Percentiles rank a stretch among this genome's conserved stretches.
Conservation (phyloP, 1,140 invertebrate genomes). For the Solenopsis fugax region DNA sequence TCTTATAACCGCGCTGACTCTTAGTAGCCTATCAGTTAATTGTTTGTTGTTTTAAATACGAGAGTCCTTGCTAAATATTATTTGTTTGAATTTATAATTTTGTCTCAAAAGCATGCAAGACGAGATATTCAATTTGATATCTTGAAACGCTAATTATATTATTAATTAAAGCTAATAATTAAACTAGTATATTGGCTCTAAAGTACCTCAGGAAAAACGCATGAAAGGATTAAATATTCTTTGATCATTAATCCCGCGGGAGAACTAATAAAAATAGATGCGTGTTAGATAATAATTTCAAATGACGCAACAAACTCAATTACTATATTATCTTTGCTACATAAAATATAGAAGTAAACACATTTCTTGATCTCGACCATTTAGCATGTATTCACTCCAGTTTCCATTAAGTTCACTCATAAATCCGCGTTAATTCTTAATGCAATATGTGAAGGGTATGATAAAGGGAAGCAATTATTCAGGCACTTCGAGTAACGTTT, state of each 20-base stretch:
- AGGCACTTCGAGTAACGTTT: constrained; percentile 37
- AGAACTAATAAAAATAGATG: constrained; percentile 14
- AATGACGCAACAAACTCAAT: constrained; percentile 20
- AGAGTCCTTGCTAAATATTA: too few species aligned
- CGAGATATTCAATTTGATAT: background rate
- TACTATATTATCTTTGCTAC: constrained; percentile 16
- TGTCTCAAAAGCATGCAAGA: background rate
- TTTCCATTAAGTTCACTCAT: constrained; percentile 48
- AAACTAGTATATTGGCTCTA: background rate
- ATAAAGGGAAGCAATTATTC: constrained; percentile 47
- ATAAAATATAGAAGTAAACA: constrained; percentile 12
- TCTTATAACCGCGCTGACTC: too few species aligned
- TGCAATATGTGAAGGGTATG: background rate
- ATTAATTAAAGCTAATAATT: background rate
- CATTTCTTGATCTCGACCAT: constrained; percentile 20
- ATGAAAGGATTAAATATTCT: background rate
- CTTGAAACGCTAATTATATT: background rate
- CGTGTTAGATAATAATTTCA: background rate
- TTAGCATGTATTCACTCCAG: constrained; percentile 26
- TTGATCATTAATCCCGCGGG: background rate
- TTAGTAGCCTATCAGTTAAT: too few species aligned
- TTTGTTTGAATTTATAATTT: too few species aligned
- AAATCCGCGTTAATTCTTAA: constrained; percentile 13
- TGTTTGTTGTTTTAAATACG: too few species aligned
- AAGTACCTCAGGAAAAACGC: background rate